Base-by-base conservation (phyloP, 2,888 invertebrate species). In the Ephialtes manifestator region DNA sequence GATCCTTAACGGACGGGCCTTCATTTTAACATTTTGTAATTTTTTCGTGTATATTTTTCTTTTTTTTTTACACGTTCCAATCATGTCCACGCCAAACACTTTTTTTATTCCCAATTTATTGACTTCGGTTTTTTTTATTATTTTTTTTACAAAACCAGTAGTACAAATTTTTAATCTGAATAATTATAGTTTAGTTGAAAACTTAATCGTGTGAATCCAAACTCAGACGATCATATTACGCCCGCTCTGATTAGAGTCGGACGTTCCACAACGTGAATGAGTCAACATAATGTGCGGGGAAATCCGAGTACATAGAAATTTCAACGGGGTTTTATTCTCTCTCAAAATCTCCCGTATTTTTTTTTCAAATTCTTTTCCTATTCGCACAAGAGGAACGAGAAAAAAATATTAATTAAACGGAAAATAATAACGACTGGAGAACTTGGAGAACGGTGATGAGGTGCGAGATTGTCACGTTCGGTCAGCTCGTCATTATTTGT, bases 141-240 rank as follows among this genome's bases (percentile, higher is more conserved):
- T 28, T 77, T 53, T 20, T 67, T 79, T 80, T 81, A 79, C 68
- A 55, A 39, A 83, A 80, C 86, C 81, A 75, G 82, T 83, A 86
- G 87, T 88, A 88, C 87, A 88, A 87, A 87, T 86, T 88, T 87
- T 85, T 83, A 63, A 86, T 83, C 78, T 58, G 68, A 70, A 84
- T 84, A 84, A 53, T 67, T 81, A 84, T 76, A 67, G 67, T 86
- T 81, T 82, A 83, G 81, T 85, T 79, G 67, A 31, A 39, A 39
- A 77, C 51, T 76, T 48, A 51, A 70, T 70, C 68, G 74, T 72
- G 76, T n/a, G 48, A 79, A 46, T 70, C 70, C 15, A 65, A 80
- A 39, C 60, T 70, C 72, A 55, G 63, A 75, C 53, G 68, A 74
- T 74, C 58, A 79, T 75, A 74, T 60, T 70, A 28, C 65, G 60